Conservation (phyloP, 2,888 invertebrate species). For the Ochropacha duplaris region DNA sequence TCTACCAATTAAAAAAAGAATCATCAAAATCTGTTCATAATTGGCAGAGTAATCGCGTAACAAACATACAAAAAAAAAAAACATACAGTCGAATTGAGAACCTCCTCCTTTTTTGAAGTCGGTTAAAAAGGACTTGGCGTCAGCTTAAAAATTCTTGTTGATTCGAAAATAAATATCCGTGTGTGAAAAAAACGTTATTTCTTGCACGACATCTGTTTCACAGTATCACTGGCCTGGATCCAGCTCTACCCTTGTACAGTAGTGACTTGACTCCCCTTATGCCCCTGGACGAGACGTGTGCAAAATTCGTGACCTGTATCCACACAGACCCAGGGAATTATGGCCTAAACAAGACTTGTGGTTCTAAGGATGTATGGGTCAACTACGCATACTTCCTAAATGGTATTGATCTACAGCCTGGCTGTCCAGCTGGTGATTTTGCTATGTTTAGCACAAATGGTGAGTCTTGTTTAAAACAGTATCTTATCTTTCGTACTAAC, state of each 20-base stretch:
- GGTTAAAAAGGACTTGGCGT: no score
- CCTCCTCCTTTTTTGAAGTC: no score
- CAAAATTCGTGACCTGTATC: slow-evolving; percentile 77
- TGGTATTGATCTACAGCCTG: slow-evolving; percentile 17
- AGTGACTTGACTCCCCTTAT: not conserved
- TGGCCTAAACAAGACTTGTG: slow-evolving; percentile 60
- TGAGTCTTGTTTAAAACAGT: not conserved
- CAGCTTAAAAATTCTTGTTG: no score
- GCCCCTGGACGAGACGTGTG: slow-evolving; percentile 54
- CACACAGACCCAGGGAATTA: slow-evolving; percentile 81
- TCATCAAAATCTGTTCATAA: no score
- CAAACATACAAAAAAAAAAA: no score
- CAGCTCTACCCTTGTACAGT: not conserved
- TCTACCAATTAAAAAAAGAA: no score
- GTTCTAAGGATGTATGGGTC: slow-evolving; percentile 73
- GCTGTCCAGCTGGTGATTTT: slow-evolving; percentile 15
- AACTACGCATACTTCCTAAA: slow-evolving; percentile 51
- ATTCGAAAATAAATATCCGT: no score
- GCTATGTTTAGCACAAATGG: slow-evolving; percentile 10
- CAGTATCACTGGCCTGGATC: not conserved
- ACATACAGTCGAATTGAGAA: no score
- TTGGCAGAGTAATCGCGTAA: no score
- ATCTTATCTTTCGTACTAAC: no score
- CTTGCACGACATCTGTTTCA: not conserved
- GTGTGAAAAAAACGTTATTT: no score